Evolutionary conservation across 2,113 vertebrate species (phyloP), one percentile per base, ranked within the genome.

Genomic region (Mus spicilegus): DNA sequence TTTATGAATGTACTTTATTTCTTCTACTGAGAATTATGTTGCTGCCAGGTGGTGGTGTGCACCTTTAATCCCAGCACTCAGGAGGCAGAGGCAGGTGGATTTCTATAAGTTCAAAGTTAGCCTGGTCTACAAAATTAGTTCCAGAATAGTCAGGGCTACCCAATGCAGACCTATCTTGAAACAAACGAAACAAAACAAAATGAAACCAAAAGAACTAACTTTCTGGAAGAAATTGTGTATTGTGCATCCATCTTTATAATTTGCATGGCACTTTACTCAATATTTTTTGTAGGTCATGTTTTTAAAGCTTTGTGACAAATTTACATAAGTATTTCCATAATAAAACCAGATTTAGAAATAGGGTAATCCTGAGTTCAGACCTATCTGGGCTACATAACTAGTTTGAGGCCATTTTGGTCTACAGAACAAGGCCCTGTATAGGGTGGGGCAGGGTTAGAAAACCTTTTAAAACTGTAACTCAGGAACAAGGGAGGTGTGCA

Each of bases 241-340:
- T 54, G 54, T 36, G 72, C 3, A 81, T 76, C 19, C 4, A 76
- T 81, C 13, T 93, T 90, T 93, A 70, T 9, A 70, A 22, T 63
- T 63, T 42, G 51, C 51, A 84, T 56, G 42, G 42, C 28, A 72
- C 22, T 58, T 56, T 65, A 46, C 63, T 87, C 24, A 65, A 67
- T 90, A 93, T 61, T 90, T 87, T 87, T 76, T 33, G 39, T 69
- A 51, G 49, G 30, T n/a, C 16, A 6, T 67, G 20, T 75, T 87
- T 95, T 56, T 80, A 76, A 75, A 54, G n/a, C 77, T 95, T 70
- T 85, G 61, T 78, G 72, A 42, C 78, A 89, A 30, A 42, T 49
- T 78, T 78, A 67, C 20, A 67, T n/a, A 87, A 86, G 88, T 69
- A n/a, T 82, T 96, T 95, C 77, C 82, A 78, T 39, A n/a, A 54